Evolutionary conservation across 2,113 vertebrate species (phyloP), one percentile per base, ranked within the genome.

Genomic region (Cynocephalus volans): DNA sequence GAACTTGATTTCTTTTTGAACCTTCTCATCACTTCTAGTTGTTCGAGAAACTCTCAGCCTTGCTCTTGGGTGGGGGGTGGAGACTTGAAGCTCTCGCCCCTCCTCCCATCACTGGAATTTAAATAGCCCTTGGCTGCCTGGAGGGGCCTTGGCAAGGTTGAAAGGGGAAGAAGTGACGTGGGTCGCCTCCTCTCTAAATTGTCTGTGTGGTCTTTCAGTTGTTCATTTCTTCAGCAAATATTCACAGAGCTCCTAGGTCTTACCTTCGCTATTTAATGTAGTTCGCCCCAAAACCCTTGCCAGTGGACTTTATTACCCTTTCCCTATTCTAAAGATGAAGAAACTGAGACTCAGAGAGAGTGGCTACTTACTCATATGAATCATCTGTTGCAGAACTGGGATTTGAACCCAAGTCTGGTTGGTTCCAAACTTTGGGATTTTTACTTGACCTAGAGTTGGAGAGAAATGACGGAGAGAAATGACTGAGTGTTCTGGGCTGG

Each of bases 1-100:
- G 88, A 81, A 52, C 15, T 56, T 72, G 36, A 60, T 85, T 94
- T 96, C 31, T 92, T 50, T 77, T 65, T 33, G 58, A 58, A 80
- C 41, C 21, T 28, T 54, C 14, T 12, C 60, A 24, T 87, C 52
- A 31, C 36, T 77, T 12, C 31, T 11, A 3, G 12, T 12, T 2
- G 19, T 67, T 33, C 2, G 0, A 19, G 9, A 19, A 75, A 14
- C 26, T 26, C 36, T 87, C 70, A 28, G 81, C 72, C 9, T 13
- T 45, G 18, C 72, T 92, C 64, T 23, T 36, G 26, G 2, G 26
- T 21, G 14, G 64, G 28, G 11, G 62, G 17, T 82, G 45, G 41
- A 48, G 14, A 75, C 73, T 58, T 45, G 26, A 76, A 45, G 13
- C 28, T 73, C 56, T 60, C 28, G 8, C 11, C 0, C 0, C 2